phyloP scores from a whole-genome alignment of 2,888 invertebrate species.

The Copidosoma aretas region DNA sequence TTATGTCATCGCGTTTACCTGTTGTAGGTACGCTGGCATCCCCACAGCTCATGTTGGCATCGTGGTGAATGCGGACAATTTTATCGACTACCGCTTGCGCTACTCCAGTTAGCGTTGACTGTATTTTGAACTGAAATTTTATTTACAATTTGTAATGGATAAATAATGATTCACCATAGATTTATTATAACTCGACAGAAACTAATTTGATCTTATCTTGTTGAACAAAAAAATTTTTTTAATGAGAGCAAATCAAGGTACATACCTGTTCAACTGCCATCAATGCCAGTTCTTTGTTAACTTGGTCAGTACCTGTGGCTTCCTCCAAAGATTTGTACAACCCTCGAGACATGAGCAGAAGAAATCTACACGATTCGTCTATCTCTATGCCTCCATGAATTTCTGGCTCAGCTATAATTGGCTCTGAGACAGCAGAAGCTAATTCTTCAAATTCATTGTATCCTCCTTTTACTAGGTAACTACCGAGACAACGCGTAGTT shows the following conservation, averaged over 20 bases:
- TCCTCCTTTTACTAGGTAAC: conserved; percentile 84
- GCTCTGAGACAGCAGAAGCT: conserved; percentile 74
- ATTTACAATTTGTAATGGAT: too few species aligned
- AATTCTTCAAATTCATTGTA: conserved; percentile 84
- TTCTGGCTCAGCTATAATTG: conserved; percentile 84
- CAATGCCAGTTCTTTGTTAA: conserved; percentile 81
- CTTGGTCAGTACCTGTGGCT: conserved; percentile 77
- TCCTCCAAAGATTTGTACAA: conserved; percentile 85
- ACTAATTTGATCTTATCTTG: too few species aligned
- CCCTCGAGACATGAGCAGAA: conserved; percentile 85
- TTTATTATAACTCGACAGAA: too few species aligned
- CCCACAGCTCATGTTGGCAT: conserved; percentile 73
- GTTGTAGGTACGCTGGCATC: conserved; percentile 62
- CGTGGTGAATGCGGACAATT: conserved; percentile 82
- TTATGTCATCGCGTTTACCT: conserved; percentile 81
- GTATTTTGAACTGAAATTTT: conserved; percentile 72
- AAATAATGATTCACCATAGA: too few species aligned
- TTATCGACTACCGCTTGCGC: conserved; percentile 87
- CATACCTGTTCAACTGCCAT: conserved; percentile 78
- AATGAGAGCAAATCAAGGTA: neutral
- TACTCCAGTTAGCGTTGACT: conserved; percentile 80
- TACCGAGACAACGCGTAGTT: conserved; percentile 86
- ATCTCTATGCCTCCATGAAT: conserved; percentile 80
- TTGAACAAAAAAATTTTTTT: neutral
- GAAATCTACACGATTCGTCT: conserved; percentile 81